Percentiles rank a stretch among this genome's conserved stretches.
phyloP scores from a whole-genome alignment of 2,888 invertebrate species.

The Aspidiotus rigidus region DNA sequence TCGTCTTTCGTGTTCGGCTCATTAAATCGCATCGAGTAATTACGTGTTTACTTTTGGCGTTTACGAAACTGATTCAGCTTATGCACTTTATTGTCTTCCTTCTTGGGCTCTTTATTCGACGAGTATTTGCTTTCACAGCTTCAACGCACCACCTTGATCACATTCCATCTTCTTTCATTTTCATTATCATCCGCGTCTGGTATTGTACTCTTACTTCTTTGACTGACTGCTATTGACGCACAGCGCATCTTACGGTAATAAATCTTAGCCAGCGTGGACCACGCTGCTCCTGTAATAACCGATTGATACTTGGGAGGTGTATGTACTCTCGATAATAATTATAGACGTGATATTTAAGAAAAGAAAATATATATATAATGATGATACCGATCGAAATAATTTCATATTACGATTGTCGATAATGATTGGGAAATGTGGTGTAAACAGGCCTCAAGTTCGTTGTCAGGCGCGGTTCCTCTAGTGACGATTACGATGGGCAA shows the following conservation, averaged over 20 bases:
- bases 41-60: constrained; percentile 27
- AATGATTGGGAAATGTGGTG: not conserved
- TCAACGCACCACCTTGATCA: constrained; percentile 11
- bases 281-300: not conserved
- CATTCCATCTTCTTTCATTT: constrained; percentile 16
- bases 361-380: not conserved
- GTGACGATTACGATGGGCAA: not conserved
- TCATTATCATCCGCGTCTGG: not conserved
- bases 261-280: too few species aligned
- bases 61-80: not conserved
- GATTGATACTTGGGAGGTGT: constrained; percentile 7
- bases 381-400: constrained; percentile 8
- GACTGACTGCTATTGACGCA: too few species aligned
- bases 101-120: constrained; percentile 4
- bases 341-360: constrained; percentile 11
- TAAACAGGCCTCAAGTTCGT: not conserved
- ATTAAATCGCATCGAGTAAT: constrained; percentile 21
- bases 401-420: constrained; percentile 8
- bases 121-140: not conserved
- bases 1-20: constrained; percentile 14
- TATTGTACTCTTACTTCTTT: too few species aligned
- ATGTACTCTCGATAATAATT: constrained; percentile 8
- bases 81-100: constrained; percentile 12
- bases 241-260: too few species aligned
- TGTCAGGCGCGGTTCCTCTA: not conserved